These are phyloP conservation scores for Centruroides vittatus DNA, from an alignment of 1,140 invertebrate genomes.

Conservation along the genomic window DNA sequence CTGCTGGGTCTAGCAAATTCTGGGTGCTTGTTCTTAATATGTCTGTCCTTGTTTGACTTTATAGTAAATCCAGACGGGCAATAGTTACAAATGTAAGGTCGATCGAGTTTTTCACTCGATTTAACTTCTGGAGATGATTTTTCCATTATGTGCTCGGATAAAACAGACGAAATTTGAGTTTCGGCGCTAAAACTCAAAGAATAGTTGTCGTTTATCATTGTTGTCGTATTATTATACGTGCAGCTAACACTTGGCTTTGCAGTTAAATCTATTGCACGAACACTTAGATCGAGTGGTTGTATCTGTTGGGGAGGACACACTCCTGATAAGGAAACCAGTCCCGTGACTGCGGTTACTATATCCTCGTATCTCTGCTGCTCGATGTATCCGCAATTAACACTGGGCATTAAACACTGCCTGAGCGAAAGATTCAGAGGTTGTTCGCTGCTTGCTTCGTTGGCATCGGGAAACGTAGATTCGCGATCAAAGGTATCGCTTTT, in stretches of 20 bases:
- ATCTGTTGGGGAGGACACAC: slow-evolving; percentile 22
- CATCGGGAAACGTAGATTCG: no score
- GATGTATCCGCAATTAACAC: no score
- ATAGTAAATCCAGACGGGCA: slow-evolving; percentile 76
- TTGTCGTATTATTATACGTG: not conserved
- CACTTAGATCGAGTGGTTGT: slow-evolving; percentile 55
- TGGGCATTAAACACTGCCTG: no score
- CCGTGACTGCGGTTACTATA: not conserved
- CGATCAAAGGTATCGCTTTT: no score
- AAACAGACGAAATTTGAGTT: not conserved
- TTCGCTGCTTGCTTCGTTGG: no score
- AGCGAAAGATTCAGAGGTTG: no score
- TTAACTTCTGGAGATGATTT: not conserved
- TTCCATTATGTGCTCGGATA: not conserved
- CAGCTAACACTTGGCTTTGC: slow-evolving; percentile 38
- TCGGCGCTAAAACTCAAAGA: not conserved
- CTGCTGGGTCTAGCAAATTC: slow-evolving; percentile 28
- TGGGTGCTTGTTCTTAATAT: slow-evolving; percentile 84
- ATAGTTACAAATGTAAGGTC: slow-evolving; percentile 46
- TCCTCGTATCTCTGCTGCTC: no score
- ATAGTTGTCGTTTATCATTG: not conserved
- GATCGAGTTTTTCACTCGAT: not conserved
- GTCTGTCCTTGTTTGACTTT: slow-evolving; percentile 81
- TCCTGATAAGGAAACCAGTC: slow-evolving; percentile 3
- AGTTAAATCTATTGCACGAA: slow-evolving; percentile 70